Percentiles rank a stretch among this genome's conserved stretches.
These are phyloP conservation scores for Gopherus evgoodei DNA, from an alignment of 2,113 vertebrate genomes.

Conservation along the genomic window DNA sequence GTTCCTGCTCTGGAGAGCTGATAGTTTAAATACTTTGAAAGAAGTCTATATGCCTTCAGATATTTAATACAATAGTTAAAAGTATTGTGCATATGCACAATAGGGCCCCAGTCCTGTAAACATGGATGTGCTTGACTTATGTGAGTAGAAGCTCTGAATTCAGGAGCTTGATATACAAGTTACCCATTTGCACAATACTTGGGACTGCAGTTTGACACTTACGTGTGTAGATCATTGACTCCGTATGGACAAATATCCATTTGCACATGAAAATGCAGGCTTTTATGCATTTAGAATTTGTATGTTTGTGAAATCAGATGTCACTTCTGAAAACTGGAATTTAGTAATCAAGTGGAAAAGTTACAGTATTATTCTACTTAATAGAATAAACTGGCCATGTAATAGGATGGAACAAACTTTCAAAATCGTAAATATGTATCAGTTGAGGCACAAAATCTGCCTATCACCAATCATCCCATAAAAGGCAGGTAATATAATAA, in stretches of 20 bases:
- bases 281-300: background rate
- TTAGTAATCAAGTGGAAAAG: background rate
- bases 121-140: rapidly evolving
- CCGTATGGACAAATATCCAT: background rate
- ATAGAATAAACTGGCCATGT: too few relatives aligned
- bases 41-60: background rate
- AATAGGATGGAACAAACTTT: background rate
- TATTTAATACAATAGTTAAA: background rate
- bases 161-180: background rate
- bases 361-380: background rate
- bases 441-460: background rate
- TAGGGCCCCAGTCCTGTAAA: background rate
- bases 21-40: background rate
- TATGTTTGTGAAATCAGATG: background rate
- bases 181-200: rapidly evolving
- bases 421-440: background rate
- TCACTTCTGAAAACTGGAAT: background rate
- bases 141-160: background rate
- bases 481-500: background rate
- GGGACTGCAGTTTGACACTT: background rate
- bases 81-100: background rate
- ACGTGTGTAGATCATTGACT: background rate
- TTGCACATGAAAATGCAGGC: background rate
- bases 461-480: background rate
- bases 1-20: background rate